Conservation (phyloP, 2,888 invertebrate genomes). For the Heliconius charithonia region DNA sequence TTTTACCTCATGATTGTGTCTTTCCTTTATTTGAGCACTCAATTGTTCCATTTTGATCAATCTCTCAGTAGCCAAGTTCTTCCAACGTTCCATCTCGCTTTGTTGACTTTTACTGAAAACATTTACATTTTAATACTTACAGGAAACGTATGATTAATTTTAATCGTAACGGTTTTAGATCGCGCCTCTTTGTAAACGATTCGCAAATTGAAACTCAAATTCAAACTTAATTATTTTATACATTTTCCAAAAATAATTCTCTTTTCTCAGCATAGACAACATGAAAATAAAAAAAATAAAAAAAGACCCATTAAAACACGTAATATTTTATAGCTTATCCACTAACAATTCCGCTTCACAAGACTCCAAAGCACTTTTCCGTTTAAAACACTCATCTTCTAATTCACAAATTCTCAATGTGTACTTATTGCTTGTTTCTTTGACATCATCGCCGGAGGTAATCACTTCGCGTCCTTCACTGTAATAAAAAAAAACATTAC, state of each 20-base stretch:
- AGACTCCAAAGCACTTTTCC: constrained; percentile 73
- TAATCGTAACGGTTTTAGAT: too few relatives aligned
- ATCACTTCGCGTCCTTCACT: constrained; percentile 63
- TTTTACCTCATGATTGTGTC: constrained; percentile 84
- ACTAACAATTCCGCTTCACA: constrained; percentile 81
- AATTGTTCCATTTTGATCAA: constrained; percentile 86
- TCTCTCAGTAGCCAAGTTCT: constrained; percentile 86
- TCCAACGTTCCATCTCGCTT: constrained; percentile 84
- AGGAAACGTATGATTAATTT: neutral
- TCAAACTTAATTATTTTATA: too few relatives aligned
- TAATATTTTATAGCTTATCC: neutral
- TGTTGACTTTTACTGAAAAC: constrained; percentile 63
- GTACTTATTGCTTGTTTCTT: constrained; percentile 70
- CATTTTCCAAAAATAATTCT: too few relatives aligned
- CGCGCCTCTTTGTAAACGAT: too few relatives aligned
- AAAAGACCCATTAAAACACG: neutral
- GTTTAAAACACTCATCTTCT: constrained; percentile 73
- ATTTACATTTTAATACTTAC: neutral
- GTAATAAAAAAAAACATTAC: constrained; percentile 54
- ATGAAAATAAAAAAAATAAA: neutral
- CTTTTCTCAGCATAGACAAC: too few relatives aligned
- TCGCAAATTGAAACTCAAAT: too few relatives aligned
- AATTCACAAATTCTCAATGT: constrained; percentile 69
- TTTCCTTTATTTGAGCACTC: constrained; percentile 83
- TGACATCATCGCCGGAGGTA: constrained; percentile 58